Percentiles rank a stretch among this genome's conserved stretches.
Conservation (phyloP, 2,888 invertebrate genomes). For the Glyphotaelius pellucidus region DNA sequence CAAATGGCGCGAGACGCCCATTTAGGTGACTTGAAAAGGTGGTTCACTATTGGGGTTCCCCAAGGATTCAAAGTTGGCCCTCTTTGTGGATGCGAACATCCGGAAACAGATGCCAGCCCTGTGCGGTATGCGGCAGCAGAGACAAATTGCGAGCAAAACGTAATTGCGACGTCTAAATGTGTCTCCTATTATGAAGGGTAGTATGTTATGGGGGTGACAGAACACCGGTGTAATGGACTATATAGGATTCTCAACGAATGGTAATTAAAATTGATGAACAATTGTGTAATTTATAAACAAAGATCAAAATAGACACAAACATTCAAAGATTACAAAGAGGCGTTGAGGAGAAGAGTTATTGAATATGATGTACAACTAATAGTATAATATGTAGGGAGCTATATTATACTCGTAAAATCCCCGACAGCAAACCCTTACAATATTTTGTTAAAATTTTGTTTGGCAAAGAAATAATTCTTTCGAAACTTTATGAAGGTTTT, state of each 20-base stretch:
- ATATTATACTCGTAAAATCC: background rate
- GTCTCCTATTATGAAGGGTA: constrained; percentile 55
- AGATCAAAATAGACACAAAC: background rate
- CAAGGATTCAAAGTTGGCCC: constrained; percentile 43
- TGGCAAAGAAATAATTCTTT: too few relatives aligned
- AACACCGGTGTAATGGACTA: background rate
- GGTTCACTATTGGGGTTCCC: constrained; percentile 23
- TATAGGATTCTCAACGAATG: constrained; percentile 21
- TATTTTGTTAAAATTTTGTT: too few relatives aligned
- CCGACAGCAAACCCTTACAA: background rate
- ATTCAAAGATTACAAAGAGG: too few relatives aligned
- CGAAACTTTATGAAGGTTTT: too few relatives aligned
- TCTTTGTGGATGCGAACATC: constrained; percentile 36
- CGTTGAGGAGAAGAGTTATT: too few relatives aligned
- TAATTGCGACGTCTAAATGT: constrained; percentile 66
- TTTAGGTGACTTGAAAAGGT: background rate
- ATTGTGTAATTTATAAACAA: background rate
- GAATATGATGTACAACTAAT: background rate
- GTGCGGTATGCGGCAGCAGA: constrained; percentile 43
- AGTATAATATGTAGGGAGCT: too few relatives aligned
- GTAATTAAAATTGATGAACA: background rate
- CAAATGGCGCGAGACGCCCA: constrained; percentile 14
- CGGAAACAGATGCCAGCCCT: constrained; percentile 60
- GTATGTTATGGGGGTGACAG: constrained; percentile 34
- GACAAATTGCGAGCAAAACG: constrained; percentile 66